Evolutionary conservation across 2,797 vertebrate genomes (phyloP), one percentile per base, ranked within the genome.

Genomic region (Lutjanus argentimaculatus): DNA sequence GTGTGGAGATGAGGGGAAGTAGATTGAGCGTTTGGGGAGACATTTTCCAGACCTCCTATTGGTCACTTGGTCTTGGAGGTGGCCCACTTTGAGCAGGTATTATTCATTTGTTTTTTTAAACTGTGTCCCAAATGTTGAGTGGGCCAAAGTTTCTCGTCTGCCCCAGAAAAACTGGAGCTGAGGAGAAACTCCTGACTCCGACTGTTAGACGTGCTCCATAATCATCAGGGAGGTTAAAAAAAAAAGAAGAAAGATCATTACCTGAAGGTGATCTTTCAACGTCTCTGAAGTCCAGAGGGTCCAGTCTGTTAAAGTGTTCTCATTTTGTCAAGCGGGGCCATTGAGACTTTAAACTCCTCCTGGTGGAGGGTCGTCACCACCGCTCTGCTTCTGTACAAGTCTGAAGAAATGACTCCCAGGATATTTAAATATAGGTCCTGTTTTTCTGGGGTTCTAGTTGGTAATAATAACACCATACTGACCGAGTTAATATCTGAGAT

Each of bases 101-200:
- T 77, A 73, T 62, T 81, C 71, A 57, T 70, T 53, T 81, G 52
- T 59, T 48, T 42, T 67, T 77, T 52, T 25, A 30, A 57, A 11
- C 49, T 0, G 10, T 84, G 87, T 67, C 79, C 87, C 80, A 84
- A 68, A 87, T 83, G 76, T 30, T 46, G 48, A 75, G 57, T 17
- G 10, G 55, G 70, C 70, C 56, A 57, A 40, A 70, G 70, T 80
- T 80, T 78, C 48, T 53, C n/a, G 79, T 81, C 79, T 88, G 85
- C 62, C 83, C 89, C 87, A 90, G 83, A 91, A 80, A 90, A 63
- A n/a, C 7, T 36, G 53, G 25, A 77, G 64, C 76, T 12, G 83
- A 77, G 75, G 68, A 82, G 69, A 81, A 71, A 46, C 25, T 83
- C 67, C 56, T 14, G 51, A 21, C 55, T 78, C 6, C 21, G 17